A percentile compares a stretch with the other conserved stretches of the same genome.
These are phyloP conservation scores for Leuciscus waleckii DNA, from an alignment of 2,797 vertebrate genomes.

Conservation along the genomic window DNA sequence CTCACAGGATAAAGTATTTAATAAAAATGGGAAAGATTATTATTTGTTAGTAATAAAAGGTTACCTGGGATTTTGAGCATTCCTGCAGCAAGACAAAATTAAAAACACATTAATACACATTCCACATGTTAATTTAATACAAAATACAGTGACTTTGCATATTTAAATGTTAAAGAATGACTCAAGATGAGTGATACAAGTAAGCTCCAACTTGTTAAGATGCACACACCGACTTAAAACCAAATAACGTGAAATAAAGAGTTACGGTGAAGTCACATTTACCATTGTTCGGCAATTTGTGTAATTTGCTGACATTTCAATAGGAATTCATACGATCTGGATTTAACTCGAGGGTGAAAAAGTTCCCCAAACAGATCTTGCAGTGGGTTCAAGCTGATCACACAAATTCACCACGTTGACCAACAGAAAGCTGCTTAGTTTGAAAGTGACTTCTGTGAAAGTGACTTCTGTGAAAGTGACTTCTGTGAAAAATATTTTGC, in stretches of 20 bases:
- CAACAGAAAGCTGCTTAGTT: background rate
- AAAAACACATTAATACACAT: constrained; percentile 64
- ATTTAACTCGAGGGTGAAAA: background rate
- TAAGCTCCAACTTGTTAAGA: background rate
- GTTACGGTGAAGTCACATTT: background rate
- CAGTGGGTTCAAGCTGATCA: background rate
- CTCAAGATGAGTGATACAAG: background rate
- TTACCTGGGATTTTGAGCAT: constrained; percentile 89
- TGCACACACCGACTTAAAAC: background rate
- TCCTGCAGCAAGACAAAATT: constrained; percentile 84
- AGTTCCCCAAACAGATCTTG: background rate
- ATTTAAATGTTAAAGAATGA: background rate
- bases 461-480: background rate
- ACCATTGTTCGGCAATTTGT: too few species aligned
- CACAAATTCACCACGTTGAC: background rate
- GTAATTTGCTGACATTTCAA: background rate
- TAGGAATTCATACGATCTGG: background rate
- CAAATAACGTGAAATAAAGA: background rate
- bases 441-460: background rate
- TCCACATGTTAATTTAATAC: background rate
- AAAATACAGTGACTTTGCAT: background rate
- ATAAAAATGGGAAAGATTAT: background rate
- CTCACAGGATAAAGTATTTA: background rate
- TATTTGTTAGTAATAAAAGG: background rate
- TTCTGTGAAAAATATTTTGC: background rate